A percentile compares a stretch with the other conserved stretches of the same genome.
phyloP scores from a whole-genome alignment of 2,113 vertebrate genomes.

The Hyaena hyaena region DNA sequence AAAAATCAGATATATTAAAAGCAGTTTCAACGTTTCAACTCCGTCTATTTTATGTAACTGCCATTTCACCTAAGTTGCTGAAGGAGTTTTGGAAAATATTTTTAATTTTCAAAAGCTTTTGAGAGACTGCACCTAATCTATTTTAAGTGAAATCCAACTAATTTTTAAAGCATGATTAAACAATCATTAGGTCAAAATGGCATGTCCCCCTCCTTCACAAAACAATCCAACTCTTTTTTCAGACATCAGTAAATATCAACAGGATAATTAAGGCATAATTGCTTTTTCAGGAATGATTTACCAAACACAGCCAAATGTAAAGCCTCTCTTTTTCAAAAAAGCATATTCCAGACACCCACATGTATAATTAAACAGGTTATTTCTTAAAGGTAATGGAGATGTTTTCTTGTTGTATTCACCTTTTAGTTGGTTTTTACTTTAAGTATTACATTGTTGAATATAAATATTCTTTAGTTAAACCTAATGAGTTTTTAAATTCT shows the following conservation, averaged over 20 bases:
- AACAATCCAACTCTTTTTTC: not conserved
- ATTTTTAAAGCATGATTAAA: slow-evolving; percentile 52
- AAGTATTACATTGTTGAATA: slow-evolving; percentile 6
- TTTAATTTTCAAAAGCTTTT: slow-evolving; percentile 29
- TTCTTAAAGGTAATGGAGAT: slow-evolving; percentile 15
- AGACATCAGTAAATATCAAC: slow-evolving; percentile 39
- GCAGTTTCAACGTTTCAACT: slow-evolving; percentile 38
- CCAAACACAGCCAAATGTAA: not conserved
- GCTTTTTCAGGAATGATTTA: slow-evolving; percentile 34
- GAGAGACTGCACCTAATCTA: not conserved
- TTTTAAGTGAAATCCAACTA: slow-evolving; percentile 56
- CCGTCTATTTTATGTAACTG: not conserved
- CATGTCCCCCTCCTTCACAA: not conserved
- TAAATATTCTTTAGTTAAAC: slow-evolving; percentile 20
- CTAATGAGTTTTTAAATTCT: not conserved
- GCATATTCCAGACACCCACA: slow-evolving; percentile 1
- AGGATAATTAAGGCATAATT: slow-evolving; percentile 37
- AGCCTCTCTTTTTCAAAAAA: slow-evolving; percentile 16
- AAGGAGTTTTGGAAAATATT: slow-evolving; percentile 25
- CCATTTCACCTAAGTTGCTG: slow-evolving; percentile 29
- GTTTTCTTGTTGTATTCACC: slow-evolving; percentile 34
- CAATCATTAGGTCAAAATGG: slow-evolving; percentile 55
- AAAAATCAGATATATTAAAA: slow-evolving; percentile 1
- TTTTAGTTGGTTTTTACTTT: slow-evolving; percentile 45
- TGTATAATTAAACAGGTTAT: slow-evolving; percentile 29